A percentile compares a stretch with the other conserved stretches of the same genome.
Conservation (phyloP, 2,113 vertebrate genomes). For the Platysteira castanea region DNA sequence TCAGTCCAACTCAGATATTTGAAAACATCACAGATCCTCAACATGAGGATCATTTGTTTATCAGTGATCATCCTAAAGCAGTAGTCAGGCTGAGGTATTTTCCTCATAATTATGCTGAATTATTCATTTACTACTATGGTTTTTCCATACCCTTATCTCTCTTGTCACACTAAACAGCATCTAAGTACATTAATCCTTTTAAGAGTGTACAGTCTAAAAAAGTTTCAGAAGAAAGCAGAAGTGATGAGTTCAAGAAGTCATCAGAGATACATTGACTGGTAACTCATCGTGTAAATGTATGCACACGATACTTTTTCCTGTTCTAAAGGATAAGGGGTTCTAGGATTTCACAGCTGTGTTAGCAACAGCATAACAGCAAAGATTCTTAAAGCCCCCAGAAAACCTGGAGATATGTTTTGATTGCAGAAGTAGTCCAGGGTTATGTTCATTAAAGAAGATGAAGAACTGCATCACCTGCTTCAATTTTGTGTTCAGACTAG, state of each 20-base stretch:
- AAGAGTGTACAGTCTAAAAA: not conserved
- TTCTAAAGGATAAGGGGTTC: not conserved
- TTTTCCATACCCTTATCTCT: not conserved
- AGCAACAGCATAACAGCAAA: not conserved
- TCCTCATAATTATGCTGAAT: not conserved
- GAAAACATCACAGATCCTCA: not conserved
- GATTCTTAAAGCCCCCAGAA: not conserved
- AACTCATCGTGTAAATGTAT: rapidly evolving
- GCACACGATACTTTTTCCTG: not conserved
- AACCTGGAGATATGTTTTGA: not conserved
- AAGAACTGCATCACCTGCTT: not conserved
- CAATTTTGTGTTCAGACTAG: not conserved
- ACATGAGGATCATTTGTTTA: not conserved
- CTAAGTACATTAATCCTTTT: not conserved
- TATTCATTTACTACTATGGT: not conserved
- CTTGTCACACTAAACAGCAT: not conserved
- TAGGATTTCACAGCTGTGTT: not conserved
- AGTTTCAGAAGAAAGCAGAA: not conserved
- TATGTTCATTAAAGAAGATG: not conserved
- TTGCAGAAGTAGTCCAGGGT: not conserved
- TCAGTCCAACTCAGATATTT: not conserved
- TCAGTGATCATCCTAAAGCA: not conserved
- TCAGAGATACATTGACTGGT: not conserved
- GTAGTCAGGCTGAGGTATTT: not conserved
- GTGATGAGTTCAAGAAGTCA: not conserved